Percentiles rank a stretch among this genome's conserved stretches.
phyloP scores from a whole-genome alignment of 2,113 vertebrate genomes.

The Charina bottae region DNA sequence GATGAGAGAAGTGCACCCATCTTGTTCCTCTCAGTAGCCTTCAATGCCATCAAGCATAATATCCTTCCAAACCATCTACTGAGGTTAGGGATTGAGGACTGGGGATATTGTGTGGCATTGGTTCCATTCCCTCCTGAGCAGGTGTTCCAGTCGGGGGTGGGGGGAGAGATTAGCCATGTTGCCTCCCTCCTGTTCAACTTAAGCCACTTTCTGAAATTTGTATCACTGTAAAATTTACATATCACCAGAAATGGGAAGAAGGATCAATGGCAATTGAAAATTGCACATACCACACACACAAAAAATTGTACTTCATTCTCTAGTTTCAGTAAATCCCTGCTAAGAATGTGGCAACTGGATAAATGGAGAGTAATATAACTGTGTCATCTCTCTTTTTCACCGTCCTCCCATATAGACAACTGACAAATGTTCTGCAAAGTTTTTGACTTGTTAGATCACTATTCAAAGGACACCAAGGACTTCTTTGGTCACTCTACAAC shows the following conservation, averaged over 20 bases:
- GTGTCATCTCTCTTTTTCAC: not conserved
- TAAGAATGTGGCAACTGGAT: constrained; percentile 6
- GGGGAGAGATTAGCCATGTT: not conserved
- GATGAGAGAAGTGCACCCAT: not conserved
- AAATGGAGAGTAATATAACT: not conserved
- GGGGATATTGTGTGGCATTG: not conserved
- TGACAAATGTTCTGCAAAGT: not conserved
- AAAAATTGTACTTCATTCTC: not conserved
- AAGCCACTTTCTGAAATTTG: not conserved
- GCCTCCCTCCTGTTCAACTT: not conserved
- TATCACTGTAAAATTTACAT: constrained; percentile 1
- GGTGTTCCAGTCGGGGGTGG: not conserved
- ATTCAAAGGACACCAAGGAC: not conserved
- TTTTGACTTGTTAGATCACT: not conserved
- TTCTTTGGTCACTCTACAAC: constrained; percentile 4
- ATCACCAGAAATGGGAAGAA: not conserved
- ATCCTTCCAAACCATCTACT: not conserved
- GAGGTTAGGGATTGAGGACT: not conserved
- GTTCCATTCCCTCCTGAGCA: not conserved
- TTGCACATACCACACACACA: not conserved
- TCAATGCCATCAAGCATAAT: not conserved
- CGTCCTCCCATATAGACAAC: not conserved
- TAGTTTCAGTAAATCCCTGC: not conserved
- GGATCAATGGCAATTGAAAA: not conserved
- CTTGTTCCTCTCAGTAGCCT: not conserved